These are phyloP conservation scores for Agrochola lychnidis DNA, from an alignment of 2,888 invertebrate genomes.

Conservation along the genomic window DNA sequence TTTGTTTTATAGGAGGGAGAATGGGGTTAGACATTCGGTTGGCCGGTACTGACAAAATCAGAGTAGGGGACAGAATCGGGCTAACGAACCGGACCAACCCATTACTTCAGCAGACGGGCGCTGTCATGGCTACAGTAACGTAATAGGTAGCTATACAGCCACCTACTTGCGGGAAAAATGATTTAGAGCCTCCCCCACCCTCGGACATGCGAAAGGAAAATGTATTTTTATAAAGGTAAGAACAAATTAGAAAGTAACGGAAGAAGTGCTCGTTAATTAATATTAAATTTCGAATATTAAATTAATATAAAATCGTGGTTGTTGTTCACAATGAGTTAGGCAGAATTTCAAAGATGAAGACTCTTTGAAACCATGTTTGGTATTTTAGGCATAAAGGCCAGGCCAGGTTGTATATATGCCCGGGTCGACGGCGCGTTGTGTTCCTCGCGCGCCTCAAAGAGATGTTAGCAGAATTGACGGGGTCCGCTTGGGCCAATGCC, in stretches of 20 bases:
- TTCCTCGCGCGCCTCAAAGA: too few species aligned
- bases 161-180: conserved; percentile 60
- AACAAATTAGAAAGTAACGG: conserved; percentile 55
- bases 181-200: conserved; percentile 54
- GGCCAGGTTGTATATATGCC: neutral
- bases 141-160: conserved; percentile 56
- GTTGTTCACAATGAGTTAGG: neutral
- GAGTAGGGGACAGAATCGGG: conserved; percentile 65
- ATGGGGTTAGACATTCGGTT: conserved; percentile 56
- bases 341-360: conserved; percentile 7
- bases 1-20: conserved; percentile 54
- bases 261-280: conserved; percentile 56
- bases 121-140: conserved; percentile 66
- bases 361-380: neutral
- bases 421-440: too few species aligned
- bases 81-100: conserved; percentile 76
- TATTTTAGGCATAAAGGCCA: neutral
- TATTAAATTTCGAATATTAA: conserved; percentile 45
- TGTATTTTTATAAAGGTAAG: conserved; percentile 55
- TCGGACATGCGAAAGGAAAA: conserved; percentile 49
- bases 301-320: conserved; percentile 21
- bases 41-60: conserved; percentile 59
- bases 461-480: too few species aligned
- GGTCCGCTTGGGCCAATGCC: too few species aligned
- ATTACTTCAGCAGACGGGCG: conserved; percentile 71